Conservation (phyloP, 92 coral and sea anemone genomes). For the Desmophyllum pertusum region DNA sequence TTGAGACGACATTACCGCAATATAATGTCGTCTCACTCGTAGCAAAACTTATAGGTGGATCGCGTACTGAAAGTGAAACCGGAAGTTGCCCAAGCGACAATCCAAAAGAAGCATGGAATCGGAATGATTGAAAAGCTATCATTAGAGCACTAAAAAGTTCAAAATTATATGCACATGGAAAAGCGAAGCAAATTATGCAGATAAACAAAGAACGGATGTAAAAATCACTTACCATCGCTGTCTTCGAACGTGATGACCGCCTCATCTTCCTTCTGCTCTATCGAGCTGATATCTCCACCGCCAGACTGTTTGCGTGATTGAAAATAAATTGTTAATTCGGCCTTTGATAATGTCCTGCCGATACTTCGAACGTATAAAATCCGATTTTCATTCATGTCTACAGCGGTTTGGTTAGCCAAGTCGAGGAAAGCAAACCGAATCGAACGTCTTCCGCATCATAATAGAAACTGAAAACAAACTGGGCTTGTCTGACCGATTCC, state of each 20-base stretch:
- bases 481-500: background rate
- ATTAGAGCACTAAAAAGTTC: background rate
- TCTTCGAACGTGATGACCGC: slow-evolving; percentile 36
- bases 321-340: slow-evolving; percentile 43
- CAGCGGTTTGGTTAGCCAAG: no score
- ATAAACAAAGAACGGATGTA: background rate
- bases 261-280: slow-evolving; percentile 34
- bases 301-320: slow-evolving; percentile 56
- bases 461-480: slow-evolving; percentile 6
- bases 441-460: background rate
- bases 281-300: slow-evolving; percentile 46
- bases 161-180: background rate
- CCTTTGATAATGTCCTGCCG: slow-evolving; percentile 14
- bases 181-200: background rate
- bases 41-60: no score
- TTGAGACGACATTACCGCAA: no score
- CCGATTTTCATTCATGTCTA: slow-evolving; percentile 6
- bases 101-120: background rate
- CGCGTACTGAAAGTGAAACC: slow-evolving; percentile 20
- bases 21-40: no score
- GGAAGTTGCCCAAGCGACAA: background rate
- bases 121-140: background rate
- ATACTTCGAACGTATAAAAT: slow-evolving; percentile 24
- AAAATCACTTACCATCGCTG: slow-evolving; percentile 28
- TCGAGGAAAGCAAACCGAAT: background rate